phyloP scores from a whole-genome alignment of 1,140 invertebrate genomes.

The Parapsyche elsis region DNA sequence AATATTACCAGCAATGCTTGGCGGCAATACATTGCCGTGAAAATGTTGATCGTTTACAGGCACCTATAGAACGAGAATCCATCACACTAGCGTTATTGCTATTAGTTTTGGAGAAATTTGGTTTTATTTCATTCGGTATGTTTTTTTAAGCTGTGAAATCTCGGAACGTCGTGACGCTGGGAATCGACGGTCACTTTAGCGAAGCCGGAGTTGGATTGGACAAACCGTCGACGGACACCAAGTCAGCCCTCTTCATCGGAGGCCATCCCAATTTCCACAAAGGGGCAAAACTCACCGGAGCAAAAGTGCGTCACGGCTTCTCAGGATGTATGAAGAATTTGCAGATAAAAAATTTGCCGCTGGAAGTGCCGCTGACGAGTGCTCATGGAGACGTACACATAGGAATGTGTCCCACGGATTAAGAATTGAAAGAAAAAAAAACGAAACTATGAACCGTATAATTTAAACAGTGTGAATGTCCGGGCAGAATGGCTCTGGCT shows the following conservation, averaged over 20 bases:
- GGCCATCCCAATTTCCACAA: conserved; percentile 76
- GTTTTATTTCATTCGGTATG: not conserved
- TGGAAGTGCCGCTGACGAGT: conserved; percentile 71
- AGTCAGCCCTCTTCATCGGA: conserved; percentile 88
- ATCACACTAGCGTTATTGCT: not conserved
- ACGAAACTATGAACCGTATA: too few species aligned
- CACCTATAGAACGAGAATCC: too few species aligned
- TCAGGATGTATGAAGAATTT: conserved; percentile 83
- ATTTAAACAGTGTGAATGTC: too few species aligned
- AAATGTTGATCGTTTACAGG: too few species aligned
- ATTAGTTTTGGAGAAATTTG: not conserved
- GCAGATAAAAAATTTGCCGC: conserved; percentile 49
- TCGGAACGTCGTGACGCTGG: conserved; percentile 83
- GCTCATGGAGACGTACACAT: conserved; percentile 76
- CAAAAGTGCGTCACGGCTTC: conserved; percentile 70
- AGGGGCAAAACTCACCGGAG: conserved; percentile 69
- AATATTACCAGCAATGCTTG: too few species aligned
- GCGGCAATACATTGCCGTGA: too few species aligned
- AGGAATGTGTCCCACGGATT: conserved; percentile 79
- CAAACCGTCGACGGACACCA: conserved; percentile 79
- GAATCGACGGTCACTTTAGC: conserved; percentile 80
- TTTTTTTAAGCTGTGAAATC: conserved; percentile 77
- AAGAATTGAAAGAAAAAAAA: not conserved
- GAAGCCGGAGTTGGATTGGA: conserved; percentile 75
- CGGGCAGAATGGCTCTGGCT: too few species aligned